Evolutionary conservation across 2,113 vertebrate species (phyloP), one percentile per base, ranked within the genome.

Genomic region (Nerophis ophidion): DNA sequence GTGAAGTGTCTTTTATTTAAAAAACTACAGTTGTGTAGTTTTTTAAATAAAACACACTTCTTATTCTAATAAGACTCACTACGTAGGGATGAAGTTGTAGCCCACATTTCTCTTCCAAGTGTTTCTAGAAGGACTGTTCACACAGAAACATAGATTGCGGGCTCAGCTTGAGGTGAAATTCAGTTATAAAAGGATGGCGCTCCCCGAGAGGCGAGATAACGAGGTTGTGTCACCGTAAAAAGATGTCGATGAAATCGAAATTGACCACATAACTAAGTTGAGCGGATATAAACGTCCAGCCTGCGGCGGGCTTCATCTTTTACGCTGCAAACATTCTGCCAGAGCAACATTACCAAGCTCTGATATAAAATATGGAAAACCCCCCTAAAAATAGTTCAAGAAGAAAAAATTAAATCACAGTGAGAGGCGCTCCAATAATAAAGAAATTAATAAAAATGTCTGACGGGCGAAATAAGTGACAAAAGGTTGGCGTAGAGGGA

Each of bases 391-490:
- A 49, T 70, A 54, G 57, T 52, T 33, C 26, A 51, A 54, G 51
- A 51, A 48, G 45, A 54, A 12, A 33, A 60, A 67, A 60, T 63
- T 14, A 2, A 4, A 48, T 60, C 34, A 60, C 59, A 42, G 46
- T 12, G 10, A 42, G 44, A 26, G 14, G 54, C 33, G 17, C 15
- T 57, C 60, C 50, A 68, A 62, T 48, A 48, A 63, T 19, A 44
- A 12, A 44, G 47, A 56, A 56, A 56, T 5, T 5, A 55, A 16
- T 14, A 38, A 49, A 49, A 74, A 61, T 48, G 33, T 8, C 53
- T 58, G 65, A 6, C 61, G 75, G 56, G 76, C 63, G 10, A 12
- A 3, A 54, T 72, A 52, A 6, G 68, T 59, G 68, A 73, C 57
- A 47, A 54, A 63, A 70, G 50, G 55, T 54, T 46, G 66, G 16